phyloP scores from a whole-genome alignment of 2,888 invertebrate species.

The Polydesmus complanatus region DNA sequence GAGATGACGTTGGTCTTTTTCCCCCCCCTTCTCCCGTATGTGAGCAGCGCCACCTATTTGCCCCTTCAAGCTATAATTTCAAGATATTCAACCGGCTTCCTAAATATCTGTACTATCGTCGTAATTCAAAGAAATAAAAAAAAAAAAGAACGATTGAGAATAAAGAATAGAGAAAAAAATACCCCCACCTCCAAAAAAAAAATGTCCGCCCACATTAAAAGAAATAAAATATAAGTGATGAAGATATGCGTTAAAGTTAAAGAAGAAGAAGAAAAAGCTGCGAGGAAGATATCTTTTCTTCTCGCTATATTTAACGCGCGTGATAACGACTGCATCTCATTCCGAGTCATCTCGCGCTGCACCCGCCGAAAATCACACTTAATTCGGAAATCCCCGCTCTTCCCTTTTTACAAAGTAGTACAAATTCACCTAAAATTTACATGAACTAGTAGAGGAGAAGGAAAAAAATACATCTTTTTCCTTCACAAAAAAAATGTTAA shows the following conservation, averaged over 20 bases:
- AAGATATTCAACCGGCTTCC: background rate
- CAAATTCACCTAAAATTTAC: too few species aligned
- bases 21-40: background rate
- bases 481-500: too few species aligned
- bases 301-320: background rate
- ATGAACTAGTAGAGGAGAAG: too few species aligned
- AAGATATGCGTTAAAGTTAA: background rate
- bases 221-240: background rate
- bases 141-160: background rate
- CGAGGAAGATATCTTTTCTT: background rate
- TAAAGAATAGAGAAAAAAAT: too few species aligned
- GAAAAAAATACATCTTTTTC: too few species aligned
- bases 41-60: background rate
- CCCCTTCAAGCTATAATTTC: background rate
- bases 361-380: background rate
- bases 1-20: background rate
- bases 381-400: background rate
- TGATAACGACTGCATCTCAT: too few species aligned
- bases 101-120: background rate
- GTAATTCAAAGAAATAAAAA: background rate
- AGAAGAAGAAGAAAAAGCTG: background rate
- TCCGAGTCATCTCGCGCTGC: background rate
- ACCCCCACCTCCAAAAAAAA: too few species aligned
- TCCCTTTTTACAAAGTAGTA: too few species aligned
- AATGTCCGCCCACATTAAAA: too few species aligned